phyloP scores from a whole-genome alignment of 2,113 vertebrate genomes.

The Eulemur rufifrons region DNA sequence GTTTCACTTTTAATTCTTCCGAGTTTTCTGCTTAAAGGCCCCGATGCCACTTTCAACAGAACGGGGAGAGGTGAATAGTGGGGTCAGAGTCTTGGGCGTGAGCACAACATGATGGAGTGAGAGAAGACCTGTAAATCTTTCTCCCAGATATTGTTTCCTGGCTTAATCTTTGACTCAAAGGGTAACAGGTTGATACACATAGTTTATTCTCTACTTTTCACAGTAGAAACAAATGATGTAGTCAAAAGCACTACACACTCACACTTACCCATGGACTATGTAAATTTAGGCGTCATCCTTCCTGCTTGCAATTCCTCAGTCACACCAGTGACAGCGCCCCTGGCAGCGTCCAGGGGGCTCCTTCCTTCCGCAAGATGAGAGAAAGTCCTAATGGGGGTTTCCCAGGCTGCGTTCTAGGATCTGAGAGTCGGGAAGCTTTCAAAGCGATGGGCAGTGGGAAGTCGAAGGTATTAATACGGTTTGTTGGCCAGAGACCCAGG shows the following conservation, averaged over 20 bases:
- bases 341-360: background rate
- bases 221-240: background rate
- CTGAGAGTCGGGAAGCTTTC: background rate
- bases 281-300: background rate
- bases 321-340: background rate
- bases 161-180: background rate
- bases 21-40: background rate
- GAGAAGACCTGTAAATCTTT: background rate
- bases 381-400: background rate
- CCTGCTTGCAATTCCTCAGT: background rate
- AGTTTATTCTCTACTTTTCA: background rate
- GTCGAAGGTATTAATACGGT: too few species aligned
- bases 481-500: background rate
- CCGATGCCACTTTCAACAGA: background rate
- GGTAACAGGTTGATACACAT: background rate
- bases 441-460: background rate
- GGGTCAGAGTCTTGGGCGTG: fast-evolving
- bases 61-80: background rate
- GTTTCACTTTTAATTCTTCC: background rate
- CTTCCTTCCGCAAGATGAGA: background rate
- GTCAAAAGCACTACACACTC: background rate
- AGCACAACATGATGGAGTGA: background rate
- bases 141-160: too few species aligned
- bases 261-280: too few species aligned
- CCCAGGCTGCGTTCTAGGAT: background rate